Percentiles rank a stretch among this genome's conserved stretches.
phyloP scores from a whole-genome alignment of 2,797 vertebrate genomes.

The Lates japonicus region DNA sequence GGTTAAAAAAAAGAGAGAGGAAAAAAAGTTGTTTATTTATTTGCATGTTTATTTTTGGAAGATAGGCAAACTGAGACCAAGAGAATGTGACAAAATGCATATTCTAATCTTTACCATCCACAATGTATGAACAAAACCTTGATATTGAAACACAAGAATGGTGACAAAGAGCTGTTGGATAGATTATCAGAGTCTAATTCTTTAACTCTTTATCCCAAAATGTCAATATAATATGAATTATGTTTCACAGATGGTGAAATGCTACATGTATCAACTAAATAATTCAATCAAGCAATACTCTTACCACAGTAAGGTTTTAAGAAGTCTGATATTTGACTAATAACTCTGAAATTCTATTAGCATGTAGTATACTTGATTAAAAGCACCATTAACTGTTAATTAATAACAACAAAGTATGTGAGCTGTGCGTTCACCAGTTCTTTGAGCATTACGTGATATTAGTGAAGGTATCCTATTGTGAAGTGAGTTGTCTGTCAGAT shows the following conservation, averaged over 20 bases:
- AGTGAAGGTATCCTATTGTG: background rate
- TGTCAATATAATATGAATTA: background rate
- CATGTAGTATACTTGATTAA: background rate
- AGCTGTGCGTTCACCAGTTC: background rate
- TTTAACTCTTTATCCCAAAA: too few relatives aligned
- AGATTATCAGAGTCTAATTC: background rate
- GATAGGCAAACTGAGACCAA: background rate
- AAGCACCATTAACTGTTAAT: background rate
- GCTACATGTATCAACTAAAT: background rate
- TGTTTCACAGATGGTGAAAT: background rate
- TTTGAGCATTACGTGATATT: slow-evolving; percentile 4
- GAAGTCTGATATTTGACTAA: slow-evolving; percentile 1
- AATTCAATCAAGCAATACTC: background rate
- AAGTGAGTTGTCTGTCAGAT: background rate
- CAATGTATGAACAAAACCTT: background rate
- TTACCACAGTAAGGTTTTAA: background rate
- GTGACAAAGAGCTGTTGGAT: background rate
- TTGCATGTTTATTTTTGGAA: slow-evolving; percentile 20
- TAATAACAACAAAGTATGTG: background rate
- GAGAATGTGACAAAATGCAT: background rate
- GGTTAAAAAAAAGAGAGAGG: slow-evolving; percentile 13
- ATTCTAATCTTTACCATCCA: background rate
- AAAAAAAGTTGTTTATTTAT: slow-evolving; percentile 5
- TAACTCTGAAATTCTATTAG: background rate
- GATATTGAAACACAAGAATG: background rate